A percentile compares a stretch with the other conserved stretches of the same genome.
Conservation (phyloP, 2,888 invertebrate species). For the Desoria tigrina region DNA sequence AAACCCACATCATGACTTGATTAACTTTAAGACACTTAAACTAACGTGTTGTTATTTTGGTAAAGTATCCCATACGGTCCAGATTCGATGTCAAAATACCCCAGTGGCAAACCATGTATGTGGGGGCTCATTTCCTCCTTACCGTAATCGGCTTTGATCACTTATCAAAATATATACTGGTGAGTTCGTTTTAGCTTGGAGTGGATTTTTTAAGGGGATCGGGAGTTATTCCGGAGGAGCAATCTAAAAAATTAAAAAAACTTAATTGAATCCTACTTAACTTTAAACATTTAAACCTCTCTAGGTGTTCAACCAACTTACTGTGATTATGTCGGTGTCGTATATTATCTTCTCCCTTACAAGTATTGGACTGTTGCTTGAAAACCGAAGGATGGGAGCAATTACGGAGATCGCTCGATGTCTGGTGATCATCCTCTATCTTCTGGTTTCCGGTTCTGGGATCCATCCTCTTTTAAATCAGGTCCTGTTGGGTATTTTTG, state of each 20-base stretch:
- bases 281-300: slow-evolving; percentile 43
- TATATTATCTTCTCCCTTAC: slow-evolving; percentile 71
- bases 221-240: too few relatives aligned
- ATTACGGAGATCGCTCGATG: slow-evolving; percentile 36
- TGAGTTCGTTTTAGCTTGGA: slow-evolving; percentile 55
- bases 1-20: too few relatives aligned
- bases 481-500: slow-evolving; percentile 26
- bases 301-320: slow-evolving; percentile 66
- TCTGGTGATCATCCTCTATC: slow-evolving; percentile 17
- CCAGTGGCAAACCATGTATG: slow-evolving; percentile 68
- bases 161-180: slow-evolving; percentile 65
- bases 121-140: slow-evolving; percentile 68
- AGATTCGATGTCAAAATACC: slow-evolving; percentile 70
- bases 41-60: too few relatives aligned
- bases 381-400: slow-evolving; percentile 32
- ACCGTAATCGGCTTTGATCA: slow-evolving; percentile 69
- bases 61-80: slow-evolving; percentile 65
- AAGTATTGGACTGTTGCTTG: slow-evolving; percentile 69
- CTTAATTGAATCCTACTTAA: too few relatives aligned
- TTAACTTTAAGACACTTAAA: too few relatives aligned
- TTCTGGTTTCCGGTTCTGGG: slow-evolving; percentile 20
- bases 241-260: too few relatives aligned
- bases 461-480: slow-evolving; percentile 17
- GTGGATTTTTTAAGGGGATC: too few relatives aligned
- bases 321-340: slow-evolving; percentile 63